Percentiles rank a stretch among this genome's conserved stretches.
Evolutionary conservation across 2,797 vertebrate genomes (phyloP).

Genomic region (Momotus momota): DNA sequence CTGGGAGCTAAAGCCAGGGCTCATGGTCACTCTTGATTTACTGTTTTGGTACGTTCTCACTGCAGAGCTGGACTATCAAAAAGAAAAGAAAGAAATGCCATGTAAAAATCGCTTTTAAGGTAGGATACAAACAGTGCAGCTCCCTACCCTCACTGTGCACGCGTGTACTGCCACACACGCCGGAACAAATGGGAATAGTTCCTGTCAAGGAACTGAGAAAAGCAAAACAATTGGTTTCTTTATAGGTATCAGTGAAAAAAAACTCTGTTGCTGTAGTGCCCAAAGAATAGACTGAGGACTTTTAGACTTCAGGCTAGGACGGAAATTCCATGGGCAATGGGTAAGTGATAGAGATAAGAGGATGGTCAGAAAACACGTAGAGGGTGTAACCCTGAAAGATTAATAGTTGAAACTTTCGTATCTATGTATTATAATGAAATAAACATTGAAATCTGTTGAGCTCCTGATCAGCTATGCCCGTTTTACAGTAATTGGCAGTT

Average conservation of each 20-base stretch:
- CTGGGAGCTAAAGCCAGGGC: slow-evolving; percentile 83
- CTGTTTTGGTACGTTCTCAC: slow-evolving; percentile 85
- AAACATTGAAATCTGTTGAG: background rate
- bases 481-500: background rate
- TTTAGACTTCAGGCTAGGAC: background rate
- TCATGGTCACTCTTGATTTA: slow-evolving; percentile 84
- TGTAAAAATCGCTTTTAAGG: slow-evolving; percentile 59
- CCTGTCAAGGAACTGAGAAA: background rate
- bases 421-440: slow-evolving; percentile 2
- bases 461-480: background rate
- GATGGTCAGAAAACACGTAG: background rate
- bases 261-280: background rate
- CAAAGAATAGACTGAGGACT: background rate
- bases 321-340: background rate
- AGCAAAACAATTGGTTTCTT: background rate
- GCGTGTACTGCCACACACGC: background rate
- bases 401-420: background rate
- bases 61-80: slow-evolving; percentile 83
- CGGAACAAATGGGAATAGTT: background rate
- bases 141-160: background rate
- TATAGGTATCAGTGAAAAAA: background rate
- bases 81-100: slow-evolving; percentile 68
- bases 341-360: background rate
- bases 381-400: background rate
- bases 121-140: slow-evolving; percentile 9